Conservation (phyloP, 1,140 invertebrate genomes). For the Tribolium madens region DNA sequence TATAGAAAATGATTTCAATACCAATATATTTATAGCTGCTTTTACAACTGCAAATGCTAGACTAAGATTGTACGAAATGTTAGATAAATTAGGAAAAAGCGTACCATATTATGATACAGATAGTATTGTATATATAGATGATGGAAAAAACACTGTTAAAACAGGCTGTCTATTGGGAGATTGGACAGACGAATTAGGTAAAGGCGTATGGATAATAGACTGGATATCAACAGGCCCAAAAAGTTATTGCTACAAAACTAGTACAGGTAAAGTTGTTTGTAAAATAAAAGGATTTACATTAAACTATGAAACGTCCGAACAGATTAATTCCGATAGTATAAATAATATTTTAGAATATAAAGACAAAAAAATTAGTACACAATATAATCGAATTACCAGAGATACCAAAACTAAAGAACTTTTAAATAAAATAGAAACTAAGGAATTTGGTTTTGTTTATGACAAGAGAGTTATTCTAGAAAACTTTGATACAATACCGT, state of each 20-base stretch:
- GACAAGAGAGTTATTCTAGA: not conserved
- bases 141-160: slow-evolving; percentile 20
- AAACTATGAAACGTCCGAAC: slow-evolving; percentile 41
- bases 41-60: slow-evolving; percentile 14
- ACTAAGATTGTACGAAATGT: slow-evolving; percentile 16
- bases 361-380: slow-evolving; percentile 44
- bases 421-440: not conserved
- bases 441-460: not conserved
- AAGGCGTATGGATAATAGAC: slow-evolving; percentile 1
- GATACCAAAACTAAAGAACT: slow-evolving; percentile 25
- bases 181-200: slow-evolving; percentile 23
- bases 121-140: slow-evolving; percentile 21
- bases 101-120: slow-evolving; percentile 17
- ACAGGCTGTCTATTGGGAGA: slow-evolving; percentile 20
- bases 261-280: slow-evolving; percentile 17
- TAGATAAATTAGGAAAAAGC: slow-evolving; percentile 14
- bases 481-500: not conserved
- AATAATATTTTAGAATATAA: slow-evolving; percentile 43
- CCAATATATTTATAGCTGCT: slow-evolving; percentile 27
- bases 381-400: slow-evolving; percentile 47
- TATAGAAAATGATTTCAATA: slow-evolving; percentile 36
- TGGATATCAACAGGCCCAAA: slow-evolving; percentile 2
- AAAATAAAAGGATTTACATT: slow-evolving; percentile 41
- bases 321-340: slow-evolving; percentile 37
- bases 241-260: slow-evolving; percentile 6